These are phyloP conservation scores for Mormyrops boulengeri DNA, from an alignment of 2,797 vertebrate species.

Conservation along the genomic window DNA sequence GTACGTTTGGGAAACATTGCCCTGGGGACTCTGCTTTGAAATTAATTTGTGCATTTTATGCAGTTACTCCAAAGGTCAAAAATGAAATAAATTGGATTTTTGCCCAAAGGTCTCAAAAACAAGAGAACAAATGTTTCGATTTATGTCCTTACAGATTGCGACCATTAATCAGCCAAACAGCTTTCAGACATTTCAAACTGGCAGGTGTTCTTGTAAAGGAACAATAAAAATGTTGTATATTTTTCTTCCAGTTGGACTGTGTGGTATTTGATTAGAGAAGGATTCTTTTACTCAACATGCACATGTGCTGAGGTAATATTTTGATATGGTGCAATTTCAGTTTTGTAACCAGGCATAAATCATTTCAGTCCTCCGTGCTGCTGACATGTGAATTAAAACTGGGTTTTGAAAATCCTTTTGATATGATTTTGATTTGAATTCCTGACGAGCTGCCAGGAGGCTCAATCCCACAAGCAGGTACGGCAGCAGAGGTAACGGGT, in stretches of 20 bases:
- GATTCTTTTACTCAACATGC: neutral
- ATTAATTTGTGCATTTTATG: neutral
- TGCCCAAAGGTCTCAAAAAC: neutral
- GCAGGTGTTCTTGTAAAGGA: neutral
- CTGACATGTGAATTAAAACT: neutral
- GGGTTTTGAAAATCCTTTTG: too few relatives aligned
- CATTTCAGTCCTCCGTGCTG: neutral
- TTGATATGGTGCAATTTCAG: neutral
- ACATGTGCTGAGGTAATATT: neutral
- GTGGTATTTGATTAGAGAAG: neutral
- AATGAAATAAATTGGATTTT: neutral
- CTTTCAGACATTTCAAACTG: neutral
- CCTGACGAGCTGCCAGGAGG: neutral
- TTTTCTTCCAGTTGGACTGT: neutral
- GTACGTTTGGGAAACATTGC: neutral
- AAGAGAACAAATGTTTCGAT: neutral
- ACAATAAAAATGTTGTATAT: neutral
- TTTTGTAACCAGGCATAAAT: neutral
- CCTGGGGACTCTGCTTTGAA: neutral
- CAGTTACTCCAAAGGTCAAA: neutral
- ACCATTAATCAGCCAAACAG: neutral
- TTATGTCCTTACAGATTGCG: neutral
- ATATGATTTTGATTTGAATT: neutral
- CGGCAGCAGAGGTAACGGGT: neutral
- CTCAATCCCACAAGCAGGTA: neutral